Evolutionary conservation across 1,140 invertebrate species (phyloP).

Genomic region (Coelopa frigida): DNA sequence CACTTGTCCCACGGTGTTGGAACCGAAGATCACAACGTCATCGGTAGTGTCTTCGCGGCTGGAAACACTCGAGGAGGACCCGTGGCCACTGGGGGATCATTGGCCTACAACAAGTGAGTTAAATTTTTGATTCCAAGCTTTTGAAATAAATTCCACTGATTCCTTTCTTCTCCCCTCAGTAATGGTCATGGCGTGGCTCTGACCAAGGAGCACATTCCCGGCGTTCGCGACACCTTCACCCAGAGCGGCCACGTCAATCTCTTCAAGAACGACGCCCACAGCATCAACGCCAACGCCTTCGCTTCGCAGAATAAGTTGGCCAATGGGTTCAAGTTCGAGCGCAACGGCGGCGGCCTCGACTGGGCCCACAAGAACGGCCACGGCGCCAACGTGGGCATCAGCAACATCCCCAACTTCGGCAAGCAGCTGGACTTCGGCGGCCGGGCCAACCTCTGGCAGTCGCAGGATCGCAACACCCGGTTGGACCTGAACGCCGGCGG

Average conservation of each 20-base stretch:
- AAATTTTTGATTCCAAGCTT: background rate
- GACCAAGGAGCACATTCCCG: conserved; percentile 23
- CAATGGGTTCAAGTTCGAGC: conserved; percentile 34
- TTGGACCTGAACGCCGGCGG: conserved; percentile 17
- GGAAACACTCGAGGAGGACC: conserved; percentile 26
- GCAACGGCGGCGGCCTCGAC: conserved; percentile 30
- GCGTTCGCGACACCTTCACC: conserved; percentile 22
- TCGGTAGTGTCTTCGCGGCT: conserved; percentile 27
- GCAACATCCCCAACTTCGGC: conserved; percentile 36
- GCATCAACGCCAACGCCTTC: conserved; percentile 33
- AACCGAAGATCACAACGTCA: conserved; percentile 29
- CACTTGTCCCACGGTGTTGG: conserved; percentile 28
- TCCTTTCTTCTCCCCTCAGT: conserved; percentile 8
- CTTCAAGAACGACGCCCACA: conserved; percentile 32
- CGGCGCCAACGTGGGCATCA: conserved; percentile 29
- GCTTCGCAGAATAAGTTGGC: conserved; percentile 33
- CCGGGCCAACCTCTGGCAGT: conserved; percentile 32
- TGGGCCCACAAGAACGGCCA: conserved; percentile 34
- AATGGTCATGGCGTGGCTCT: conserved; percentile 23
- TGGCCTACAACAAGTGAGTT: conserved; percentile 30
- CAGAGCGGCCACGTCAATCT: conserved; percentile 23
- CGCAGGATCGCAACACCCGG: conserved; percentile 17
- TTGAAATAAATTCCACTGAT: background rate
- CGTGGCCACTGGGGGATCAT: conserved; percentile 15
- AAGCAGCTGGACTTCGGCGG: conserved; percentile 25